phyloP scores from a whole-genome alignment of 2,113 vertebrate genomes.

The Rhizomys pruinosus region DNA sequence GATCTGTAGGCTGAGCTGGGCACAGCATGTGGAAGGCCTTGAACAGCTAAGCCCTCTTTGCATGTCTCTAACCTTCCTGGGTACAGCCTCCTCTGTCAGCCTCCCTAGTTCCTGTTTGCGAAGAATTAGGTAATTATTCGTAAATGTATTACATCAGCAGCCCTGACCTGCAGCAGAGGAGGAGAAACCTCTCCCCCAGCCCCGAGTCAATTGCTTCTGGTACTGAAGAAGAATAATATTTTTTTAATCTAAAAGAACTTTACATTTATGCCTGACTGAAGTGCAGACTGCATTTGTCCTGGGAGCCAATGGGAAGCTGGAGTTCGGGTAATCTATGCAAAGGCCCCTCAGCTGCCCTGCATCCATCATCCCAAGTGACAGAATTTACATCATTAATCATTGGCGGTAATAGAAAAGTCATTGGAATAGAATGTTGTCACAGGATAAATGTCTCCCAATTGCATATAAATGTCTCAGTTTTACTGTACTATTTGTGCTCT shows the following conservation, averaged over 20 bases:
- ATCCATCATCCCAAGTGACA: slow-evolving; percentile 77
- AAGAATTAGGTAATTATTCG: background rate
- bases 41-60: background rate
- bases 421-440: slow-evolving; percentile 76
- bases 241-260: slow-evolving; percentile 50
- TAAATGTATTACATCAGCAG: background rate
- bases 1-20: background rate
- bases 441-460: slow-evolving; percentile 79
- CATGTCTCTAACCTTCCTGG: background rate
- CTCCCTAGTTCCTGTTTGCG: background rate
- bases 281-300: background rate
- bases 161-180: background rate
- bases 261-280: slow-evolving; percentile 56
- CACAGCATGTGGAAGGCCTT: background rate
- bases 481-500: slow-evolving; percentile 64
- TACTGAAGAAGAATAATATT: background rate
- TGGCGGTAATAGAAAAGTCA: slow-evolving; percentile 77
- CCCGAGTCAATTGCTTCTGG: slow-evolving; percentile 3
- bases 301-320: slow-evolving; percentile 53
- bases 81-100: background rate
- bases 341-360: slow-evolving; percentile 65
- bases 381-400: slow-evolving; percentile 82
- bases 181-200: background rate
- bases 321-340: slow-evolving; percentile 60
- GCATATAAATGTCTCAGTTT: slow-evolving; percentile 76